These are phyloP conservation scores for Danio albolineatus DNA, from an alignment of 2,797 vertebrate genomes.

Conservation along the genomic window DNA sequence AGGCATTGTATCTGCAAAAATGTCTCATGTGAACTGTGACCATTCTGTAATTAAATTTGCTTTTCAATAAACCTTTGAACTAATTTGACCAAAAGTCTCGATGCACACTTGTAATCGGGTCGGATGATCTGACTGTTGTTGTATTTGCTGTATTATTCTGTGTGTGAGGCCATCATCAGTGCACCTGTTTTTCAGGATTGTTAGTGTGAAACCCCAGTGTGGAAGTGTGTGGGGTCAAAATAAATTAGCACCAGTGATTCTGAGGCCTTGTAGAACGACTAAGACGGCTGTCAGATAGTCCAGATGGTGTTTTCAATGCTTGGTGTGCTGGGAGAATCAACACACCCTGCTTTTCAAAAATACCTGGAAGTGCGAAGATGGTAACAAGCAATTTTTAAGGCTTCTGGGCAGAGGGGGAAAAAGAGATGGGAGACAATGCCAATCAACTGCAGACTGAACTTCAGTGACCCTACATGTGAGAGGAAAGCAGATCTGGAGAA, in stretches of 20 bases:
- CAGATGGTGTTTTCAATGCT: slow-evolving; percentile 46
- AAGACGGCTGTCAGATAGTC: slow-evolving; percentile 38
- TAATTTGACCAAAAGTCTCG: slow-evolving; percentile 16
- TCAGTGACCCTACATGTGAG: neutral
- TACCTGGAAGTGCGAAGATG: slow-evolving; percentile 21
- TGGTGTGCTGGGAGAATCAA: slow-evolving; percentile 37
- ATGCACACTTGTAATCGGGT: slow-evolving; percentile 21
- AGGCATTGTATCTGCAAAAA: neutral
- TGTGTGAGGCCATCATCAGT: slow-evolving; percentile 11
- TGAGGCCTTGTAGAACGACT: slow-evolving; percentile 23
- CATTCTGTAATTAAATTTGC: slow-evolving; percentile 5
- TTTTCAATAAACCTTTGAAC: neutral
- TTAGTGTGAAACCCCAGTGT: slow-evolving; percentile 13
- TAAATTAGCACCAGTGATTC: slow-evolving; percentile 37
- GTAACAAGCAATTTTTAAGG: slow-evolving; percentile 24
- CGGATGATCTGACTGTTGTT: slow-evolving; percentile 1
- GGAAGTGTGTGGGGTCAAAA: slow-evolving; percentile 30
- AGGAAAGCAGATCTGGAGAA: slow-evolving; percentile 13
- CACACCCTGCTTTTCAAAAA: slow-evolving; percentile 23
- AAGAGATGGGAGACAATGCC: neutral
- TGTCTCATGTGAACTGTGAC: neutral
- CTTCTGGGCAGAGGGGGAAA: neutral
- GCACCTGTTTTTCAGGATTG: slow-evolving; percentile 28
- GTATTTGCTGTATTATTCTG: neutral
- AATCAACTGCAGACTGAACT: slow-evolving; percentile 13